Evolutionary conservation across 2,113 vertebrate genomes (phyloP), one percentile per base, ranked within the genome.

Genomic region (Chamaetylas fuelleborni): DNA sequence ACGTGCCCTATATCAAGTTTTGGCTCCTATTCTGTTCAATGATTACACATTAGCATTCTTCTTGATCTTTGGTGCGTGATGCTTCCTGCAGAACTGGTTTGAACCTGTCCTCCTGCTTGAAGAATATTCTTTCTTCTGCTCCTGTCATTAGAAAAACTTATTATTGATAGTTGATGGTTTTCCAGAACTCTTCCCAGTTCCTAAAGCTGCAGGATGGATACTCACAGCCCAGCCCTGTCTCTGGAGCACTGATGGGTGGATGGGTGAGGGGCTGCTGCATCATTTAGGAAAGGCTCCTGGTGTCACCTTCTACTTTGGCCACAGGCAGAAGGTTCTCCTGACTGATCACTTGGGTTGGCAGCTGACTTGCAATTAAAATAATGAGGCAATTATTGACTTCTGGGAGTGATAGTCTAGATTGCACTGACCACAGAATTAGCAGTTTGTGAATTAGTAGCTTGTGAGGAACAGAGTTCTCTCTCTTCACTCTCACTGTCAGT

Each of bases 51-150:
- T 93, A 95, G 40, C 94, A 88, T 94, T 96, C 77, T 88, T 93
- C 91, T 96, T 95, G 87, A 96, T 95, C 95, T 94, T 90, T 57
- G 80, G 70, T 82, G 62, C 19, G 3, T 82, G 81, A 93, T 18
- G 65, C 82, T 96, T 96, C 96, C 90, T 94, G 97, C 80, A 94
- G 90, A 86, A 96, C 97, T 87, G 62, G 96, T 95, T 92, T 80
- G 56, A 90, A 28, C 93, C n/a, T 64, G 93, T 91, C 51, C 54
- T 88, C 88, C 86, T 70, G 84, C 86, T 90, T 94, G 36, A 74
- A 91, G 67, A 89, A 65, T 91, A 93, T 84, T 94, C 77, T 54
- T 79, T 94, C 74, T 94, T 82, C 83, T 81, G 82, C 66, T 94
- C 43, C 61, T 92, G 90, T 72, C 34, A 6, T 93, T 88, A 86